A percentile compares a stretch with the other conserved stretches of the same genome.
phyloP scores from a whole-genome alignment of 2,888 invertebrate species.

The Himalopsyche tibetana region DNA sequence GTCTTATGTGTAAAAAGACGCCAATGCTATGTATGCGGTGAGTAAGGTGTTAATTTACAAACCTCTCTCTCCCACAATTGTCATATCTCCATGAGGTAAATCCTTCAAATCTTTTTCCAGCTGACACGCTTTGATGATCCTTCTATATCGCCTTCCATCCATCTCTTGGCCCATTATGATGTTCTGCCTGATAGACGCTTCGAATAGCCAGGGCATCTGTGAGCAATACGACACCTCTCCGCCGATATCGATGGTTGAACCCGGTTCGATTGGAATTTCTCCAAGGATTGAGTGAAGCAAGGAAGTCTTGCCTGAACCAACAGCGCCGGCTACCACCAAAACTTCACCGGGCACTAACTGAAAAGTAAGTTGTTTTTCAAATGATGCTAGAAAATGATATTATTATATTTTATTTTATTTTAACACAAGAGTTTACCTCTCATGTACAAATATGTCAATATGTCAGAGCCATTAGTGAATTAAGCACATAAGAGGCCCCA shows the following conservation, averaged over 20 bases:
- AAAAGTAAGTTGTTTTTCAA: background rate
- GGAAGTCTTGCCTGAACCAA: slow-evolving; percentile 86
- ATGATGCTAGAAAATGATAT: background rate
- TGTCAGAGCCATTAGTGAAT: too few species aligned
- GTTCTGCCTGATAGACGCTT: slow-evolving; percentile 82
- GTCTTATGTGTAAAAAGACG: too few species aligned
- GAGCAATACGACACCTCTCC: slow-evolving; percentile 79
- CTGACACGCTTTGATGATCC: slow-evolving; percentile 78
- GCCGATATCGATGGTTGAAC: slow-evolving; percentile 73
- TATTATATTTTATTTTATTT: too few species aligned
- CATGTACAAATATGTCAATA: too few species aligned
- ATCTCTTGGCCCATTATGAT: slow-evolving; percentile 84
- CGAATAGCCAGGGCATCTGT: slow-evolving; percentile 83
- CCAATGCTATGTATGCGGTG: too few species aligned
- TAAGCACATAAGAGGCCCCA: too few species aligned
- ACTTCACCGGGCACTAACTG: slow-evolving; percentile 67
- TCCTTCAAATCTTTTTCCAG: slow-evolving; percentile 79
- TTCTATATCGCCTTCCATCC: slow-evolving; percentile 76
- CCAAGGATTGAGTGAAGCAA: slow-evolving; percentile 84
- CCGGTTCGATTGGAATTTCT: slow-evolving; percentile 80
- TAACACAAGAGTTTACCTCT: too few species aligned
- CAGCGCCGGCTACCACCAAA: slow-evolving; percentile 83
- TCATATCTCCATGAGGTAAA: slow-evolving; percentile 81
- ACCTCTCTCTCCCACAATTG: slow-evolving; percentile 83
- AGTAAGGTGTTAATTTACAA: background rate